Percentiles rank a stretch among this genome's conserved stretches.
Conservation (phyloP, 2,888 invertebrate genomes). For the Alviniconcha strummeri region DNA sequence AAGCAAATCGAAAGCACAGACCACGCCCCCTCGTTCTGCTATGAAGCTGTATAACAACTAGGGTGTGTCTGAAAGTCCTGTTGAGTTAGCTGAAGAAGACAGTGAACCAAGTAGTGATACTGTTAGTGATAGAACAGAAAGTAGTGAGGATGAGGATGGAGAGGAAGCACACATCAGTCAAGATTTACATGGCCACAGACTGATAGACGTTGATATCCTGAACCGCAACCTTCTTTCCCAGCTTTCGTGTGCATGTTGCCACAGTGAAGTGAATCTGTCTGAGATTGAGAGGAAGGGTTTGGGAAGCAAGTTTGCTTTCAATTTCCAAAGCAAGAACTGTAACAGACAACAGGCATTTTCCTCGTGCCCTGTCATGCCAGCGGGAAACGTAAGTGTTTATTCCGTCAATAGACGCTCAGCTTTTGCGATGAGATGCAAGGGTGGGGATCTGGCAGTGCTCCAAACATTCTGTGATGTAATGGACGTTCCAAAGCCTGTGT, state of each 20-base stretch:
- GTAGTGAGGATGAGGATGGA: no score
- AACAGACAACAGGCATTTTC: not conserved
- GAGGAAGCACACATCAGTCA: not conserved
- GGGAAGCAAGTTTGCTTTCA: not conserved
- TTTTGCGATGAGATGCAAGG: constrained; percentile 11
- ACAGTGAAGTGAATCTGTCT: constrained; percentile 7
- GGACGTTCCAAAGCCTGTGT: not conserved
- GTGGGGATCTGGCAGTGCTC: constrained; percentile 8
- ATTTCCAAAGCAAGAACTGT: not conserved
- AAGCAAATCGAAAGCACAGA: no score
- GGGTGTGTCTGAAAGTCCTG: no score
- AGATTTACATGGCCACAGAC: not conserved
- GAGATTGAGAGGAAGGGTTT: not conserved
- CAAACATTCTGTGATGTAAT: constrained; percentile 1
- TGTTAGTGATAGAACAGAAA: no score
- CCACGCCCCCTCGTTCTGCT: no score
- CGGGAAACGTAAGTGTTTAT: constrained; percentile 8
- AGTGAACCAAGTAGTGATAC: no score
- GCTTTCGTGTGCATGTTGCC: constrained; percentile 9
- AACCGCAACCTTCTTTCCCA: constrained; percentile 17
- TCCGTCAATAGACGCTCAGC: constrained; percentile 7
- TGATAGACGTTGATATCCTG: constrained; percentile 18
- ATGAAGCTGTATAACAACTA: no score
- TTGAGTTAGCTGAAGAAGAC: no score
- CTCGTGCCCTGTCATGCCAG: not conserved